phyloP scores from a whole-genome alignment of 2,113 vertebrate genomes.

The Ciconia maguari region DNA sequence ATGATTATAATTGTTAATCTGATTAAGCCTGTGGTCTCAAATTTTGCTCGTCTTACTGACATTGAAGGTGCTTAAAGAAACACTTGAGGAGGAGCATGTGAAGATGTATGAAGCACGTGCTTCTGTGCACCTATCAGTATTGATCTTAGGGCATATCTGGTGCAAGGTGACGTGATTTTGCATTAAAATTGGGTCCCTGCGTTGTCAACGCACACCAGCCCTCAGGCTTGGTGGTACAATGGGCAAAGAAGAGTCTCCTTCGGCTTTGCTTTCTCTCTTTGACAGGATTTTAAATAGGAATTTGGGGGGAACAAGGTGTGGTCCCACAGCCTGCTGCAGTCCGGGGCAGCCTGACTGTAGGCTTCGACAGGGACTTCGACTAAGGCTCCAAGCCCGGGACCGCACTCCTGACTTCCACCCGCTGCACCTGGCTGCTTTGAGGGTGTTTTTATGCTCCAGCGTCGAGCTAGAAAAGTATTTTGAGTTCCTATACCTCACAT shows the following conservation, averaged over 20 bases:
- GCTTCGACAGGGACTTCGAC: fast-evolving
- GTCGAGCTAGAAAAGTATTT: not conserved
- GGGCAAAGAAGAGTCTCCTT: not conserved
- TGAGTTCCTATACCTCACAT: not conserved
- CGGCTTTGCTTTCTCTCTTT: not conserved
- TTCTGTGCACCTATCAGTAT: not conserved
- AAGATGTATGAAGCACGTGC: not conserved
- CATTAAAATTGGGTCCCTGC: not conserved
- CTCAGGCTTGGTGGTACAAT: not conserved
- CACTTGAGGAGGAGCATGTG: not conserved
- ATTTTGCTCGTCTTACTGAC: not conserved
- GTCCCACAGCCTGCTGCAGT: not conserved
- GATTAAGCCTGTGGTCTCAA: not conserved
- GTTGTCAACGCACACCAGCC: not conserved
- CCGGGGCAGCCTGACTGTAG: not conserved
- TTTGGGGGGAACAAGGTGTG: not conserved
- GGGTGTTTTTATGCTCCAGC: not conserved
- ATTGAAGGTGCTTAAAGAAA: not conserved
- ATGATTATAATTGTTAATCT: slow-evolving; percentile 6
- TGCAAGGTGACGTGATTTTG: not conserved
- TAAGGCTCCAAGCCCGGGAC: not conserved
- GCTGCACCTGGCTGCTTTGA: not conserved
- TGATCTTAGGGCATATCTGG: not conserved
- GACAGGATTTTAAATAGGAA: not conserved
- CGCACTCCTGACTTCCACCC: fast-evolving